These are phyloP conservation scores for Drosophila varians DNA, from an alignment of 1,140 invertebrate genomes.

Conservation along the genomic window DNA sequence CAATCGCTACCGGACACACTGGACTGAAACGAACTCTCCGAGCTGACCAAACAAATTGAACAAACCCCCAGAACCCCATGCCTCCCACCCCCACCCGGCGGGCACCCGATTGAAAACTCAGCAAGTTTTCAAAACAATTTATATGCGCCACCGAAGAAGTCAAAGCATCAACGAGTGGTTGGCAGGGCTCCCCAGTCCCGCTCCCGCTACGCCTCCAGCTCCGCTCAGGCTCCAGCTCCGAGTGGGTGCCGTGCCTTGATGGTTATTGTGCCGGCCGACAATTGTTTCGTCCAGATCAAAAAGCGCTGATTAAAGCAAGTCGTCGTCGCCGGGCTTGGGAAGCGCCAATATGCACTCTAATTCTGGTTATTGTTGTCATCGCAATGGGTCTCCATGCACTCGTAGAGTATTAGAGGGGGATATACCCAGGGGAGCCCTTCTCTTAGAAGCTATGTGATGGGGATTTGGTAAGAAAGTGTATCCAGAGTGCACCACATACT, in stretches of 20 bases:
- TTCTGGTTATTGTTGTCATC: constrained; percentile 67
- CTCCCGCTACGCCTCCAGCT: too few species aligned
- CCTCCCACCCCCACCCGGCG: constrained; percentile 9
- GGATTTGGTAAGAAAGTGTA: background rate
- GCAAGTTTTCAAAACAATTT: constrained; percentile 69
- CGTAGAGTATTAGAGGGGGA: constrained; percentile 3
- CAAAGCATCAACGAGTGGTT: background rate
- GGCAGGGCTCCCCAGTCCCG: too few species aligned
- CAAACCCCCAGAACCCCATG: background rate
- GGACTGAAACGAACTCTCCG: constrained; percentile 9
- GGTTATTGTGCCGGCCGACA: constrained; percentile 59
- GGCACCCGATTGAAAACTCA: constrained; percentile 70
- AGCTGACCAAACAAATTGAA: constrained; percentile 73
- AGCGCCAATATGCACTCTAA: constrained; percentile 56
- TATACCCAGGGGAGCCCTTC: too few species aligned
- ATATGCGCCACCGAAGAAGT: constrained; percentile 35
- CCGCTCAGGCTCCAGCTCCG: too few species aligned
- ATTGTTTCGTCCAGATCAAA: constrained; percentile 69
- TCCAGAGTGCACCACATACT: background rate
- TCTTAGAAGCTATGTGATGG: too few species aligned
- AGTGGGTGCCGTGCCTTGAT: constrained; percentile 6
- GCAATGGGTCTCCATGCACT: constrained; percentile 21
- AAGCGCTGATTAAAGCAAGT: constrained; percentile 74
- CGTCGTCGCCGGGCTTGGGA: constrained; percentile 28
- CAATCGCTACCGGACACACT: constrained; percentile 31